Evolutionary conservation across 2,888 invertebrate genomes (phyloP), one percentile per base, ranked within the genome.

Genomic region (Timema cristinae): DNA sequence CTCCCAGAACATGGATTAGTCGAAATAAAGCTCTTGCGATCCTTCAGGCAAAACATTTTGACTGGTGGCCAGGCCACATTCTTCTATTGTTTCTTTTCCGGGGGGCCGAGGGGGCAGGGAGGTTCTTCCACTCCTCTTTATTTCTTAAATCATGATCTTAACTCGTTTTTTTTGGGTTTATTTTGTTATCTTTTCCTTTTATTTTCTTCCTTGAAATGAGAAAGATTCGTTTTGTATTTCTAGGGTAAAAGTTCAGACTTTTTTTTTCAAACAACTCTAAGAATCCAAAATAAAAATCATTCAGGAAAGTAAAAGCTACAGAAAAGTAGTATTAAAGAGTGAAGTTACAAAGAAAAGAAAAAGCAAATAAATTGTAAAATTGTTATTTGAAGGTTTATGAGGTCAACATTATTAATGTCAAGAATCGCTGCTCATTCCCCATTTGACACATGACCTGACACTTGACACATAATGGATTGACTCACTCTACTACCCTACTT

Each of bases 31-130:
- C 71, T 50, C 50, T 56, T 67, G 48, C 9, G 67, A 71, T 71
- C 71, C 71, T 50, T 59, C 67, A 59, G 59, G 56, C 71, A 71
- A 32, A 71, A 71, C 71, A 71, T 71, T 71, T 71, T 71, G 71
- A 71, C 71, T 71, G 67, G 66, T 56, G 67, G 71, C 71, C 71
- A 71, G 67, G 16, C 71, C 49, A n/a, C 61, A 51, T 70, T 49
- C 66, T 63, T 50, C 63, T 50, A 6, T 68, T 68, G 15, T 48
- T 67, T 50, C 50, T 67, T 6, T 67, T 67, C 67, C 49, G n/a
- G n/a, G n/a, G n/a, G n/a, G n/a, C n/a, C n/a, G n/a, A n/a, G n/a
- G n/a, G n/a, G n/a, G n/a, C n/a, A n/a, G 32, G 32, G 32, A 2
- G 4, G 32, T 13, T 68, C 47, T 68, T 51, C 68, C 13, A 32